phyloP scores from a whole-genome alignment of 2,888 invertebrate species.

The Mystacides longicornis region DNA sequence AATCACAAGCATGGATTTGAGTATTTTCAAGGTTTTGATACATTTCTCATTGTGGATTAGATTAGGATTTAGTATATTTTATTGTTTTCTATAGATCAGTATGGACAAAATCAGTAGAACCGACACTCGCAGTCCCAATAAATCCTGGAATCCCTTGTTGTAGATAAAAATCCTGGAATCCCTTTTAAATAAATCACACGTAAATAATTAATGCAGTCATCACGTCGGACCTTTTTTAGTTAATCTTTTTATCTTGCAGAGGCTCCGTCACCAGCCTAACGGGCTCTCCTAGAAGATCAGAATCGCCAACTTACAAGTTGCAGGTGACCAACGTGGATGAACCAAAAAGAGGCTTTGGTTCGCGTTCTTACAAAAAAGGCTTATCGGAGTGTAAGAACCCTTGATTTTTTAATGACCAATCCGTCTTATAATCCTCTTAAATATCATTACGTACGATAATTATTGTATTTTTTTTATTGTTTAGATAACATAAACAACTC shows the following conservation, averaged over 20 bases:
- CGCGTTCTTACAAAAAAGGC: background rate
- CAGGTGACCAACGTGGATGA: conserved; percentile 37
- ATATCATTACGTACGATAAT: background rate
- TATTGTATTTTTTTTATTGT: background rate
- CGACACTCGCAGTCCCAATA: too few species aligned
- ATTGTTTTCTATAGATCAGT: too few species aligned
- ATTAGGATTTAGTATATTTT: too few species aligned
- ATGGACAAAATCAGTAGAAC: too few species aligned
- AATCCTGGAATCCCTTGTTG: too few species aligned
- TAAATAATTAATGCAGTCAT: background rate
- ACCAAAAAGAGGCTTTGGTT: conserved; percentile 24
- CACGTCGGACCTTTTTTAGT: too few species aligned
- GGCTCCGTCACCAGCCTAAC: conserved; percentile 16
- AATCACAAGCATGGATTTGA: too few species aligned
- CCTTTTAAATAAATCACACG: too few species aligned
- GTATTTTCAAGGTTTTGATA: too few species aligned
- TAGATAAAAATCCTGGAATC: too few species aligned
- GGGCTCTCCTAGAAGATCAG: conserved; percentile 29
- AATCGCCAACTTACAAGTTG: conserved; percentile 36
- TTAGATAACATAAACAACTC: background rate
- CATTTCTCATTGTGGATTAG: too few species aligned
- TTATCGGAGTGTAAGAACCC: background rate
- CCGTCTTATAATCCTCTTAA: background rate
- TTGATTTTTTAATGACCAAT: background rate
- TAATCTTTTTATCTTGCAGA: too few species aligned